Evolutionary conservation across 2,888 invertebrate species (phyloP), one percentile per base, ranked within the genome.

Genomic region (Rhopalosiphum nymphaeae): DNA sequence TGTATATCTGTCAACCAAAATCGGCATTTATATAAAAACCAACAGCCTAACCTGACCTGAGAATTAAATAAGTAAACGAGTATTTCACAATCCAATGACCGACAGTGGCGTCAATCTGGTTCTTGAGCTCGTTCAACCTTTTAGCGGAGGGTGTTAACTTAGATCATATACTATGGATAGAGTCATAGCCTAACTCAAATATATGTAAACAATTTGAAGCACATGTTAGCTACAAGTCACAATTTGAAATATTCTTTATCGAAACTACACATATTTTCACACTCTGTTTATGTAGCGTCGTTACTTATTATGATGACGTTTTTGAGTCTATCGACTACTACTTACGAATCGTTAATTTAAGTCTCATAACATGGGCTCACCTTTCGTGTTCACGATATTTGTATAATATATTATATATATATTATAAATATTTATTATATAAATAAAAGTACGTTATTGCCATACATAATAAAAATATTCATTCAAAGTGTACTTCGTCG

Each of bases 111-210:
- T 11, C 29, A 61, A 61, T 29, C 11, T n/a, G 67, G 16, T n/a
- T 67, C 3, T 4, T 13, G n/a, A 0, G 0, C 3, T 4, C 13
- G 21, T 67, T n/a, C 3, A 11, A 13, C 3, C 13, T 0, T n/a
- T n/a, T 29, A 13, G 29, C 11, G 29, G 3, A 29, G 11, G 13
- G 13, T 61, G 29, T 61, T n/a, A n/a, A 46, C 7, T 46, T 46
- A 46, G 44, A 46, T 46, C 44, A 7, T 46, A 46, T 2, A 0
- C 44, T 46, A 46, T 46, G 7, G 44, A 46, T 46, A 7, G 44
- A 46, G 44, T 46, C 44, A 46, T 46, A 46, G 44, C 7, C 7
- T 46, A 46, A 7, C 44, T 46, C 44, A 7, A n/a, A n/a, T 7
- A 5, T 46, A 7, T 46, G 44, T 7, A 7, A 46, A 46, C 7